Evolutionary conservation across 1,140 invertebrate species (phyloP).

Genomic region (Papilio helenus): DNA sequence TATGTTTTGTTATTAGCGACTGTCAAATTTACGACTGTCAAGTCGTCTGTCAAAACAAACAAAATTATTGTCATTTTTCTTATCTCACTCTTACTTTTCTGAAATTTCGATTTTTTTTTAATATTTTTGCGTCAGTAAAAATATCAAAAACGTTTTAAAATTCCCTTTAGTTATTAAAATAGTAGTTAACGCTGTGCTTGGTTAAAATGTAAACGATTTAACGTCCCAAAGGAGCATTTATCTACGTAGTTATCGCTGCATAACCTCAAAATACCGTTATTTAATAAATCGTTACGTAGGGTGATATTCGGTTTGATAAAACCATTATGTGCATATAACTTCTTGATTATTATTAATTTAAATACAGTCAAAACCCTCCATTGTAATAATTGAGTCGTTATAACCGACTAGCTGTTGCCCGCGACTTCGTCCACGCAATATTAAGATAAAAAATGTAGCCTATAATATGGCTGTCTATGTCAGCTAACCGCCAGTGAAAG

Average conservation of each 20-base stretch:
- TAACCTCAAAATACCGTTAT: slow-evolving; percentile 6
- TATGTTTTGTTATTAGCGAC: neutral
- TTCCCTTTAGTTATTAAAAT: slow-evolving; percentile 33
- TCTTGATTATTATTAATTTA: neutral
- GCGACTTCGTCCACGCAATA: no score
- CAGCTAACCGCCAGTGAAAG: no score
- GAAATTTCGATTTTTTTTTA: neutral
- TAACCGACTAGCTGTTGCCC: no score
- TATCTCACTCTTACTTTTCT: neutral
- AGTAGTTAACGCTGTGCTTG: neutral
- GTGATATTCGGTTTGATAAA: neutral
- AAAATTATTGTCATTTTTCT: neutral
- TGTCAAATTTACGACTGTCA: neutral
- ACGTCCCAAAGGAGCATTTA: slow-evolving; percentile 34
- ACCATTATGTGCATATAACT: neutral
- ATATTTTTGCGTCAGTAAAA: neutral
- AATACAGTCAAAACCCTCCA: neutral
- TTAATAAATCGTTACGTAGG: slow-evolving; percentile 9
- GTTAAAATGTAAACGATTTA: slow-evolving; percentile 36
- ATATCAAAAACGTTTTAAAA: slow-evolving; percentile 7
- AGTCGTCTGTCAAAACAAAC: neutral
- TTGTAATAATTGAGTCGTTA: no score
- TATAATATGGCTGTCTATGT: no score
- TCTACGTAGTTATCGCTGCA: slow-evolving; percentile 22
- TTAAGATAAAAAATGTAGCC: no score